These are phyloP conservation scores for Carollia perspicillata DNA, from an alignment of 2,113 vertebrate species.

Conservation along the genomic window DNA sequence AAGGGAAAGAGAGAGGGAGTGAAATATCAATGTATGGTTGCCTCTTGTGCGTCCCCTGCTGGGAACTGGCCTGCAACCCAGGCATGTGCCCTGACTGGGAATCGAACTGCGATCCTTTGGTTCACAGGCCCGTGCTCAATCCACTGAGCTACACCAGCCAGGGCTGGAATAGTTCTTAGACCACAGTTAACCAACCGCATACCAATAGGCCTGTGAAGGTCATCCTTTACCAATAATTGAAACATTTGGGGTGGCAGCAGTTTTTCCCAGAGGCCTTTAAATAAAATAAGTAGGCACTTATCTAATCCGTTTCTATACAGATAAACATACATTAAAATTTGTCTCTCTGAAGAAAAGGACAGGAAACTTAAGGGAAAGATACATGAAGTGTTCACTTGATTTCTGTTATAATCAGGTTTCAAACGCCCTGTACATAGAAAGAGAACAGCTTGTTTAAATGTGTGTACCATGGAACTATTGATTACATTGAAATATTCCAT, in stretches of 20 bases:
- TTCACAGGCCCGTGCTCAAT: no score
- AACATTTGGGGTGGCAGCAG: neutral
- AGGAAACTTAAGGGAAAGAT: neutral
- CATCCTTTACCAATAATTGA: neutral
- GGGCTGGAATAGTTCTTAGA: neutral
- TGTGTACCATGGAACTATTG: neutral
- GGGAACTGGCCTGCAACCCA: no score
- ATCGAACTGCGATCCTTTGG: no score
- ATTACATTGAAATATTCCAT: neutral
- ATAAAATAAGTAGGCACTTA: neutral
- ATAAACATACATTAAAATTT: neutral
- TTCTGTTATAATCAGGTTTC: slow-evolving; percentile 25
- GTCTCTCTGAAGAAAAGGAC: neutral
- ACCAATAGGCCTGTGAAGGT: neutral
- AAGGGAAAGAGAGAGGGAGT: no score
- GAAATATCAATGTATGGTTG: no score
- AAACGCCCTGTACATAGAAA: neutral
- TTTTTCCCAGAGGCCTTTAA: neutral
- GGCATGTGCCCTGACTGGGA: no score
- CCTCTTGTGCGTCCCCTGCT: no score
- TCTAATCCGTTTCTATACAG: neutral
- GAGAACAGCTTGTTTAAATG: neutral
- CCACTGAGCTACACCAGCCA: no score
- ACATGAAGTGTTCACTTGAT: neutral
- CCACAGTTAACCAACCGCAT: neutral